These are phyloP conservation scores for Spodoptera littoralis DNA, from an alignment of 2,888 invertebrate genomes.

Conservation along the genomic window DNA sequence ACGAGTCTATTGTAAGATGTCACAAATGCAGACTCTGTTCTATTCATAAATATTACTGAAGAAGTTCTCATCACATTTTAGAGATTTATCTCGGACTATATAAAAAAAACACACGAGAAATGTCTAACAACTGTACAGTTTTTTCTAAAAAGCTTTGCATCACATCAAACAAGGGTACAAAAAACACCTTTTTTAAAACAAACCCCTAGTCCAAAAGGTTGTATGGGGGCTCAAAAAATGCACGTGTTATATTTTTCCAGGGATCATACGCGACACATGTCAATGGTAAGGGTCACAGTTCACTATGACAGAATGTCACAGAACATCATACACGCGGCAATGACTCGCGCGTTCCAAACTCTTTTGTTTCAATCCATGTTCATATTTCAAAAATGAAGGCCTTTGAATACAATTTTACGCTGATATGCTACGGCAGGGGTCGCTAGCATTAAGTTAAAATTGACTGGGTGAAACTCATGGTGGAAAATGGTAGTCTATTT, in stretches of 20 bases:
- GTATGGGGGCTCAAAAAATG: constrained; percentile 23
- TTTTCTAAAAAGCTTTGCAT: neutral
- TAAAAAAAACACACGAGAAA: no score
- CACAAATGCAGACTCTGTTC: no score
- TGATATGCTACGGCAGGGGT: neutral
- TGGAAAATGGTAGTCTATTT: no score
- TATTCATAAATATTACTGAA: no score
- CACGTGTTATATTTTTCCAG: constrained; percentile 44
- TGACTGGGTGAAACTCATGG: neutral
- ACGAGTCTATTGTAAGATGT: no score
- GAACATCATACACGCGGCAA: neutral
- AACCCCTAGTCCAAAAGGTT: constrained; percentile 22
- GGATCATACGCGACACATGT: constrained; percentile 44
- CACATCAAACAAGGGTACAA: neutral
- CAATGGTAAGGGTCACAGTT: constrained; percentile 40
- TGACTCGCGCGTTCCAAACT: neutral
- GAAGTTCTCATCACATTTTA: no score
- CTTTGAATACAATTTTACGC: constrained; percentile 9
- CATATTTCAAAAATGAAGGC: constrained; percentile 14
- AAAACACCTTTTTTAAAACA: constrained; percentile 28
- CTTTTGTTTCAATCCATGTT: constrained; percentile 24
- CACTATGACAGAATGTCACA: constrained; percentile 13
- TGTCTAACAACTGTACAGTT: no score
- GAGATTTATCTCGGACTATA: no score
- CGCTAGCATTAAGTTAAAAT: neutral